Evolutionary conservation across 2,113 vertebrate genomes (phyloP), one percentile per base, ranked within the genome.

Genomic region (Miniopterus natalensis): DNA sequence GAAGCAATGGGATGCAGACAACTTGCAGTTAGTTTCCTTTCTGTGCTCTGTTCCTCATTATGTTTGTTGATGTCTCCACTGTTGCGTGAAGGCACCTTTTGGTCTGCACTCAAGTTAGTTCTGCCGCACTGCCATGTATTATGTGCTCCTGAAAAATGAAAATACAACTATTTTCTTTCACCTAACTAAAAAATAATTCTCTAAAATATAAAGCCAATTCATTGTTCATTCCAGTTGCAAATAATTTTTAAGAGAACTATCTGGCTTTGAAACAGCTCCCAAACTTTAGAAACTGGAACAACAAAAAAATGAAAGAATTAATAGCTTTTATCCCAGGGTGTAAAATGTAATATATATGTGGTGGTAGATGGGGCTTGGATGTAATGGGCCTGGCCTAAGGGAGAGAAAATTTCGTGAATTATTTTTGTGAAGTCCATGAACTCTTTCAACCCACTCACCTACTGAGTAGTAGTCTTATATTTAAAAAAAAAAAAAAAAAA

Each of bases 271-370:
- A 95, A 94, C 57, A 27, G 84, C 23, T 61, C 27, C 63, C 73
- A 84, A 92, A 87, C 42, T 92, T 92, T 74, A 94, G 66, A 93
- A 92, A 95, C 20, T 42, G 17, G 23, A 68, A 79, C 73, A 70
- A 92, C 61, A 49, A 36, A 84, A 74, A 80, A 5, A 1, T 63
- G 11, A 91, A 95, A 57, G 21, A 83, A 73, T 94, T 79, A 85
- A 21, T 49, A 89, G 45, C 49, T 92, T 95, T 91, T 59, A 57
- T 91, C 23, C 61, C 47, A 74, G 10, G 20, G 51, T 94, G 8
- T n/a, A 96, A 90, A 96, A 95, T 66, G 57, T 95, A 96, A 95
- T 97, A 94, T 86, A 74, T 95, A 94, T 94, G 87, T 84, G 84
- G 90, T 97, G 85, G 94, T 95, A 96, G 92, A 84, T 68, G 51